Percentiles rank a stretch among this genome's conserved stretches.
Evolutionary conservation across 2,888 invertebrate genomes (phyloP).

Genomic region (Meghimatium bilineatum): DNA sequence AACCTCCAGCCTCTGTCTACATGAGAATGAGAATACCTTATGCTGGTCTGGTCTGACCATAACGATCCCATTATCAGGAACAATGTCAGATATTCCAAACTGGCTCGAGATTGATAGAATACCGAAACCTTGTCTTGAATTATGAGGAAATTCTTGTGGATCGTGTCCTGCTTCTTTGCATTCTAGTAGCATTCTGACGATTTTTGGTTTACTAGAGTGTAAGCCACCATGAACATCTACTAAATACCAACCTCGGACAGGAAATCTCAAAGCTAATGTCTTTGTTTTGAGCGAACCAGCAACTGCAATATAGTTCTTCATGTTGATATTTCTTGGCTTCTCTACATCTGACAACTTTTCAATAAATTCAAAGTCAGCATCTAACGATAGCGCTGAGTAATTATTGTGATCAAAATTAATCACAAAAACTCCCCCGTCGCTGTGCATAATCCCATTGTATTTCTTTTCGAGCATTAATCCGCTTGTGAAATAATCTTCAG

Average conservation of each 20-base stretch:
- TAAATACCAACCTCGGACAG: slow-evolving; percentile 62
- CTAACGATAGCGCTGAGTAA: slow-evolving; percentile 20
- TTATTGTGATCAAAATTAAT: slow-evolving; percentile 45
- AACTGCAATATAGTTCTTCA: slow-evolving; percentile 45
- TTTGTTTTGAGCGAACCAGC: slow-evolving; percentile 27
- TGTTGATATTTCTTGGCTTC: slow-evolving; percentile 17
- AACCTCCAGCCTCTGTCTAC: slow-evolving; percentile 48
- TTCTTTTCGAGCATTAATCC: slow-evolving; percentile 56
- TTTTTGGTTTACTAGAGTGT: slow-evolving; percentile 47
- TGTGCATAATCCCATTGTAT: slow-evolving; percentile 54
- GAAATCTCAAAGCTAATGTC: slow-evolving; percentile 55
- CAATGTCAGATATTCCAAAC: slow-evolving; percentile 60
- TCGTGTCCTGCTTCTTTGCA: slow-evolving; percentile 55
- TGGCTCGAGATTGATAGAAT: slow-evolving; percentile 55
- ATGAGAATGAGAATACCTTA: slow-evolving; percentile 54
- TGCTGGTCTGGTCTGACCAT: slow-evolving; percentile 44
- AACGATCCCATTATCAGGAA: slow-evolving; percentile 56
- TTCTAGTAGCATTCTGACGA: slow-evolving; percentile 65
- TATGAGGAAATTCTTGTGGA: slow-evolving; percentile 61
- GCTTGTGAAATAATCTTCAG: slow-evolving; percentile 63
- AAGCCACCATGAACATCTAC: slow-evolving; percentile 62
- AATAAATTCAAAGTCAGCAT: slow-evolving; percentile 31
- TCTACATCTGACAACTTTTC: slow-evolving; percentile 24
- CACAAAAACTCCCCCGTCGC: slow-evolving; percentile 56
- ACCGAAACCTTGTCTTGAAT: slow-evolving; percentile 65